Evolutionary conservation across 2,888 invertebrate genomes (phyloP), one percentile per base, ranked within the genome.

Genomic region (Dolomedes plantarius): DNA sequence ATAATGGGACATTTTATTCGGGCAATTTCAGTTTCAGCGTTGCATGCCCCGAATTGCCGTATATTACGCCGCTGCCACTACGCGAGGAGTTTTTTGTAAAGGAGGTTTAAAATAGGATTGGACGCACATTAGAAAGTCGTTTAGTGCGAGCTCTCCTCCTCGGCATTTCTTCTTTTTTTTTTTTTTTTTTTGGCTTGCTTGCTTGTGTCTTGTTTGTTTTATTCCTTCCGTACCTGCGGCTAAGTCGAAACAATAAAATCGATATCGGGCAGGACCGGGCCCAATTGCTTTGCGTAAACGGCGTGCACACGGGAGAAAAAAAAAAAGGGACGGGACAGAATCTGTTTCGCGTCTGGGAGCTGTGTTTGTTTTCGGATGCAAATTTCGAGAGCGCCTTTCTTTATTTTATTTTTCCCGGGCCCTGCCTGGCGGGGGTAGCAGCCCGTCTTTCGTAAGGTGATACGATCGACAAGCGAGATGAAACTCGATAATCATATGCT

Each of bases 1-100:
- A 85, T 85, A 85, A 85, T 77, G 56, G 83, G 56, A 78, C 83
- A 56, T 28, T 77, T 85, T 85, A 77, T 67, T 73, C 83, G 83
- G 67, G 41, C 77, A 85, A 85, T 85, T 85, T 85, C 65, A 67
- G 68, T 56, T 56, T 68, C 72, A 78, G 27, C 77, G 41, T 85
- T 68, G 77, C 83, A 72, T 85, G 83, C 81, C 36, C 23, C 23
- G 62, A 62, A 56, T 46, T 31, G 46, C 32, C 1, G 31, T 41
- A 27, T 41, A 69, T 41, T 69, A 27, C 69, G 6, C 39, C 11
- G 56, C 39, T 11, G 56, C 46, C 46, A 46, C 11, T 46, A 46
- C 16, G 46, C 56, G 56, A 56, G 56, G 23, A 56, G 5, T 19
- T 56, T 56, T 56, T 56, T 56, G 56, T 56, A 36, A 50, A 36